Conservation (phyloP, 1,140 invertebrate species). For the Tetragonula clypearis region DNA sequence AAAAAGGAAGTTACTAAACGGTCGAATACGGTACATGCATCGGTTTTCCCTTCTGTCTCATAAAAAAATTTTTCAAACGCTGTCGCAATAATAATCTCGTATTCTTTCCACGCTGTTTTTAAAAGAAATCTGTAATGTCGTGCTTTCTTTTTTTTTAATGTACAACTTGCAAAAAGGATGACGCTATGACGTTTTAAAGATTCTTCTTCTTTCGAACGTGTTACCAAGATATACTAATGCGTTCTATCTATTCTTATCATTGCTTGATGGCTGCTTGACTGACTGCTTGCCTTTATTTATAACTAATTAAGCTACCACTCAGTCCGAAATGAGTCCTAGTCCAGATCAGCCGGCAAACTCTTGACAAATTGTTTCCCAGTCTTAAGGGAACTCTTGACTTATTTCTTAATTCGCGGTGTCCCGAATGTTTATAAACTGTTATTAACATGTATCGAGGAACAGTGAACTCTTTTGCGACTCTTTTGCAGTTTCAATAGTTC, state of each 20-base stretch:
- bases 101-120: neutral
- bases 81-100: neutral
- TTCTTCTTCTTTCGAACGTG: conserved; percentile 38
- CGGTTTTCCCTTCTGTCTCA: neutral
- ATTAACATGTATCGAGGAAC: neutral
- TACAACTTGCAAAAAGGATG: neutral
- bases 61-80: neutral
- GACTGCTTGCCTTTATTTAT: conserved; percentile 76
- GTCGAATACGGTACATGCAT: conserved; percentile 68
- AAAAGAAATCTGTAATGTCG: neutral
- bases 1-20: conserved; percentile 62
- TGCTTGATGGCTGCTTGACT: conserved; percentile 54
- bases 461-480: too few relatives aligned
- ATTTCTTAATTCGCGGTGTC: neutral
- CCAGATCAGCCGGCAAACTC: conserved; percentile 31
- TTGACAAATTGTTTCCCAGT: conserved; percentile 3
- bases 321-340: conserved; percentile 42
- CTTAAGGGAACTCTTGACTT: too few relatives aligned
- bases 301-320: conserved; percentile 77
- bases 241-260: conserved; percentile 70
- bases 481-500: neutral
- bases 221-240: conserved; percentile 63
- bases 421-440: neutral
- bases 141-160: neutral
- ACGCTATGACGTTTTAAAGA: neutral